Base-by-base conservation (phyloP, 2,888 invertebrate species). In the Branchipolynoe longqiensis region DNA sequence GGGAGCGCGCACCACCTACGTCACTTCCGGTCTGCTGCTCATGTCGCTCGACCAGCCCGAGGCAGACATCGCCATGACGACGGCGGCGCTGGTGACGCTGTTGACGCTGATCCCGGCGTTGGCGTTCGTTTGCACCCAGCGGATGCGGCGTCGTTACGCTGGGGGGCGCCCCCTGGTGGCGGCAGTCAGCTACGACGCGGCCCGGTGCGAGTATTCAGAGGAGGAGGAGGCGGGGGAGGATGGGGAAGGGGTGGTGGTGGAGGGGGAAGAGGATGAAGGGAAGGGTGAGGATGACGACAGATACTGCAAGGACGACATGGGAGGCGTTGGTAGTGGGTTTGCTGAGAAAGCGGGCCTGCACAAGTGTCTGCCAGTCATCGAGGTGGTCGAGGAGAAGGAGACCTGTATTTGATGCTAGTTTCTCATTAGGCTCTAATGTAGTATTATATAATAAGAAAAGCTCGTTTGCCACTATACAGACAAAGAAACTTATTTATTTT, bases 41-140 rank as follows among this genome's bases (percentile, higher is more conserved):
- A 59, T 40, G 41, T 85, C 85, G 18, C 36, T 86, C 25, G 1
- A 33, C 18, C 62, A 85, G 31, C 86, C 86, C 3, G 86, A 86
- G 31, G 64, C 74, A 12, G 85, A 86, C 36, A 31, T 86, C 18
- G 86, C 86, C 40, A 85, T 83, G 38, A 78, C 83, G 41, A 48
- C 85, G 3, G 48, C 86, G 1, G 62, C 69, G 14, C 48, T 86
- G 59, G 36, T 82, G 33, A 48, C 40, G 14, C 54, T 86, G 22
- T 38, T 85, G 4, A 31, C 69, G n/a, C 62, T 86, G 12, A 38
- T 81, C 31, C 86, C 86, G 14, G 31, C 56, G 18, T 40, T 84
- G 38, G 31, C 81, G 12, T 18, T 84, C n/a, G 82, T 86, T n/a
- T 48, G 84, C 28, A 18, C 69, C 25, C 56, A 56, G n/a, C 41